These are phyloP conservation scores for Lacanobia wlatinum DNA, from an alignment of 2,888 invertebrate genomes.

Conservation along the genomic window DNA sequence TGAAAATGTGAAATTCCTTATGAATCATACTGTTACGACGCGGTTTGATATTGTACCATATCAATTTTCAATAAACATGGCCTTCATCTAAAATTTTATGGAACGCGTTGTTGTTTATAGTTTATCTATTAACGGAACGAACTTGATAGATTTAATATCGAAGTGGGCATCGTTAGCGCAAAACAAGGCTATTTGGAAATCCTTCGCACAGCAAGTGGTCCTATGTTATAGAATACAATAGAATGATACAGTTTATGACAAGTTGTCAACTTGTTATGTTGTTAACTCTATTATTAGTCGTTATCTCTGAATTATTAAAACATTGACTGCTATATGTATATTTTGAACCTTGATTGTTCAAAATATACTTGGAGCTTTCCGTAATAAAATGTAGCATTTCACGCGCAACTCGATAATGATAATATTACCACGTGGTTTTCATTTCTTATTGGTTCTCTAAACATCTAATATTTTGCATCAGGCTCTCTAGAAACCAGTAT, in stretches of 20 bases:
- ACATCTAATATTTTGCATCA: constrained; percentile 1
- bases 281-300: constrained; percentile 12
- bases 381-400: neutral
- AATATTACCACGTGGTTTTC: neutral
- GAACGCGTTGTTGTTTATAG: constrained; percentile 26
- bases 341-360: too few species aligned
- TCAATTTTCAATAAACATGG: constrained; percentile 43
- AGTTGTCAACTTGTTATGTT: constrained; percentile 10
- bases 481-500: constrained; percentile 19
- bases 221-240: constrained; percentile 23
- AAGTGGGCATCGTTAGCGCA: constrained; percentile 29
- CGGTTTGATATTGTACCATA: constrained; percentile 36
- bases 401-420: neutral
- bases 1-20: constrained; percentile 59
- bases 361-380: neutral
- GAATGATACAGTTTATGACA: constrained; percentile 20
- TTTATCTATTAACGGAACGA: constrained; percentile 25
- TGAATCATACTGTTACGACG: constrained; percentile 41
- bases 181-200: constrained; percentile 33
- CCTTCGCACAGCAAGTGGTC: constrained; percentile 23
- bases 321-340: neutral
- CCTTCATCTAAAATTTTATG: constrained; percentile 45
- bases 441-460: neutral
- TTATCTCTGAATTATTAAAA: constrained; percentile 17
- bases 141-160: constrained; percentile 36